These are phyloP conservation scores for Cheilosia grossa DNA, from an alignment of 2,888 invertebrate species.

Conservation along the genomic window DNA sequence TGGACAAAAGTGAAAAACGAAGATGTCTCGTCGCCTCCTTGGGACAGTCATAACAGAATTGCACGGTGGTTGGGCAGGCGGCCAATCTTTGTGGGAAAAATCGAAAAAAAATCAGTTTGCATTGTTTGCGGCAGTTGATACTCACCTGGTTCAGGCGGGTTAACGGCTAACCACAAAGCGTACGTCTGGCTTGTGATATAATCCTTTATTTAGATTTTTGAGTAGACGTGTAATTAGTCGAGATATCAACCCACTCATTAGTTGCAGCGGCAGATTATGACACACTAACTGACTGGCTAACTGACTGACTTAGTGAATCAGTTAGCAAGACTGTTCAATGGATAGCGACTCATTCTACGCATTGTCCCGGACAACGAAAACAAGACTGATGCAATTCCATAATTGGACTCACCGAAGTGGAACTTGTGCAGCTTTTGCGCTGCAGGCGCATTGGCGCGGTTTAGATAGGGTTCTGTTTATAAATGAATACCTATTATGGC, in stretches of 20 bases:
- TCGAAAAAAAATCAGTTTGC: slow-evolving; percentile 41
- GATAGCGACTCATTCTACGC: slow-evolving; percentile 55
- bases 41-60: slow-evolving; percentile 23
- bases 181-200: slow-evolving; percentile 35
- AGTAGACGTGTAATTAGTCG: slow-evolving; percentile 56
- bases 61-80: slow-evolving; percentile 68
- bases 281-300: slow-evolving; percentile 66
- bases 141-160: slow-evolving; percentile 28
- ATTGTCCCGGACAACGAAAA: slow-evolving; percentile 61
- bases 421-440: slow-evolving; percentile 64
- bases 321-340: slow-evolving; percentile 17
- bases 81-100: slow-evolving; percentile 69
- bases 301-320: slow-evolving; percentile 54
- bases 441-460: slow-evolving; percentile 62
- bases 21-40: slow-evolving; percentile 24
- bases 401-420: slow-evolving; percentile 72
- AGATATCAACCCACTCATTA: slow-evolving; percentile 58
- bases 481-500: slow-evolving; percentile 11
- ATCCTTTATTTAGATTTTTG: slow-evolving; percentile 63
- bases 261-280: slow-evolving; percentile 39
- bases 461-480: slow-evolving; percentile 25
- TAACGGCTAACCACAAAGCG: slow-evolving; percentile 54
- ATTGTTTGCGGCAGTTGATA: slow-evolving; percentile 34
- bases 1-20: slow-evolving; percentile 12
- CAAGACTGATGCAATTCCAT: slow-evolving; percentile 69